These are phyloP conservation scores for Embiotoca jacksoni DNA, from an alignment of 2,113 vertebrate species.

Conservation along the genomic window DNA sequence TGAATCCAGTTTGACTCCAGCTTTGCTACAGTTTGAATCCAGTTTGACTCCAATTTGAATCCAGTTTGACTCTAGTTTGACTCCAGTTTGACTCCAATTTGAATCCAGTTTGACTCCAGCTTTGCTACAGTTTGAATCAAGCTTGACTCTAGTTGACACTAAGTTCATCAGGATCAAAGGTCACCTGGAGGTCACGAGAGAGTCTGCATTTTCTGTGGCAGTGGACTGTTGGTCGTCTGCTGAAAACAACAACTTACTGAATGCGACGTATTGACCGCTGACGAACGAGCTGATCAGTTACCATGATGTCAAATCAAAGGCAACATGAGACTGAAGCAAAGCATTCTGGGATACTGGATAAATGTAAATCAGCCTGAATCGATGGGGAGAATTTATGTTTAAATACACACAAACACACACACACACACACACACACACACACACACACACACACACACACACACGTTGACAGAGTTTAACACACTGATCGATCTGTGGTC, in stretches of 20 bases:
- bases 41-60: neutral
- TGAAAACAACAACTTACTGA: slow-evolving; percentile 10
- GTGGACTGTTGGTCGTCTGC: neutral
- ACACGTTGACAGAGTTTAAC: neutral
- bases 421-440: too few relatives aligned
- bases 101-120: neutral
- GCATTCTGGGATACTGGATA: slow-evolving; percentile 30
- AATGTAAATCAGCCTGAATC: slow-evolving; percentile 8
- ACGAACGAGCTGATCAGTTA: neutral
- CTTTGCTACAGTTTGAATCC: neutral
- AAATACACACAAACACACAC: slow-evolving; percentile 12
- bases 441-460: neutral
- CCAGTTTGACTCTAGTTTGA: neutral
- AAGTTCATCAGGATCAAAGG: neutral
- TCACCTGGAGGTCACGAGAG: slow-evolving; percentile 2
- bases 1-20: neutral
- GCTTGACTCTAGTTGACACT: neutral
- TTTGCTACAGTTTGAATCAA: neutral
- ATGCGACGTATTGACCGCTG: slow-evolving; percentile 21
- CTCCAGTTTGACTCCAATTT: neutral
- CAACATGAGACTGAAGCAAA: slow-evolving; percentile 14
- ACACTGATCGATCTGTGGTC: neutral
- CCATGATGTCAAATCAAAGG: slow-evolving; percentile 24
- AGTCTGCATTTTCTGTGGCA: slow-evolving; percentile 1
- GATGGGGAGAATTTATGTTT: slow-evolving; percentile 20